Evolutionary conservation across 2,113 vertebrate genomes (phyloP).

Genomic region (Promerops cafer): DNA sequence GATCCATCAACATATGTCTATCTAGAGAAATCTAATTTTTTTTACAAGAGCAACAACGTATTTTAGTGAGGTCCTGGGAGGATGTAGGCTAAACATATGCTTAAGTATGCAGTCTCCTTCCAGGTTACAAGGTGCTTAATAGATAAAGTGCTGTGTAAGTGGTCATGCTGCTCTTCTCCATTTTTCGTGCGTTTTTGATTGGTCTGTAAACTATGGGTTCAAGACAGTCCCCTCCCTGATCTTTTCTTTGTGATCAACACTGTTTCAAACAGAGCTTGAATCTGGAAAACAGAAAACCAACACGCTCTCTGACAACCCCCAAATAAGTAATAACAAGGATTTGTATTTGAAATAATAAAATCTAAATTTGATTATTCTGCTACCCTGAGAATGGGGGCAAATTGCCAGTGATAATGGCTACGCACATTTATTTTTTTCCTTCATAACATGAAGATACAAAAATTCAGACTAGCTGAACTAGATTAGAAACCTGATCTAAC

Average conservation of each 20-base stretch:
- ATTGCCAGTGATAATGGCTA: background rate
- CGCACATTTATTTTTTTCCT: background rate
- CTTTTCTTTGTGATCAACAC: background rate
- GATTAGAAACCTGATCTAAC: background rate
- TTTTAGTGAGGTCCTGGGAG: background rate
- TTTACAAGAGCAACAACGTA: background rate
- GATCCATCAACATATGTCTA: background rate
- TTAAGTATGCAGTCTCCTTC: background rate
- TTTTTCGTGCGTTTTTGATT: background rate
- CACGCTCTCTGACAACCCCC: background rate
- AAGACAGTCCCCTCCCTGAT: background rate
- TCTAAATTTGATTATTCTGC: background rate
- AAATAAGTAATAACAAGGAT: background rate
- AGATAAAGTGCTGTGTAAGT: conserved; percentile 26
- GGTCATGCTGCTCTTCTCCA: background rate
- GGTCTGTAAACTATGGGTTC: background rate
- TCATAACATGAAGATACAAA: conserved; percentile 20
- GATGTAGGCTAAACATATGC: background rate
- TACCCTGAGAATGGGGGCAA: conserved; percentile 12
- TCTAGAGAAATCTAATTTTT: background rate
- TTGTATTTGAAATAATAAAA: background rate
- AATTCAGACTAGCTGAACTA: conserved; percentile 18
- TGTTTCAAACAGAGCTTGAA: background rate
- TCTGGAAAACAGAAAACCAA: background rate
- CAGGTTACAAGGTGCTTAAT: conserved; percentile 2